Conservation (phyloP, 2,888 invertebrate species). For the Glyphotaelius pellucidus region DNA sequence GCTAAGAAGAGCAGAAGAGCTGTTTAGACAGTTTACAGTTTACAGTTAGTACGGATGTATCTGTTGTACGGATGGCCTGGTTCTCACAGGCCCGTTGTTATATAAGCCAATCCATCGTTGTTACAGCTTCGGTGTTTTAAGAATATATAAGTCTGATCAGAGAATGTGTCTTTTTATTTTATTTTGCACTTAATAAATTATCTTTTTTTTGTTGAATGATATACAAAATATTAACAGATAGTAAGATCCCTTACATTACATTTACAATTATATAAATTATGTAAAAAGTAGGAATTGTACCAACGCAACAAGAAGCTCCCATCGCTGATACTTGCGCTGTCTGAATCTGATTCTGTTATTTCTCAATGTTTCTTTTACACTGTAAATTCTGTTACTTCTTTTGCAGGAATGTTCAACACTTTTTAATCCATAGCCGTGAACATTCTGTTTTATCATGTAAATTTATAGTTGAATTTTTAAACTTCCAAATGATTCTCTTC, state of each 20-base stretch:
- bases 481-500: slow-evolving; percentile 56
- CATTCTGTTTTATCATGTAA: slow-evolving; percentile 37
- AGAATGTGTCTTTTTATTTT: slow-evolving; percentile 69
- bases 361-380: neutral
- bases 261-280: slow-evolving; percentile 49
- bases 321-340: slow-evolving; percentile 56
- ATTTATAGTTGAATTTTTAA: slow-evolving; percentile 47
- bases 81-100: slow-evolving; percentile 19
- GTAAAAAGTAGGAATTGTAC: slow-evolving; percentile 61
- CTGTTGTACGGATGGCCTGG: slow-evolving; percentile 16
- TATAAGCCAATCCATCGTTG: slow-evolving; percentile 47
- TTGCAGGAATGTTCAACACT: neutral
- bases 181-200: slow-evolving; percentile 71
- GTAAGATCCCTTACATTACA: slow-evolving; percentile 51
- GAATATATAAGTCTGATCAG: slow-evolving; percentile 65
- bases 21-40: slow-evolving; percentile 29
- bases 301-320: slow-evolving; percentile 54
- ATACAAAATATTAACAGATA: slow-evolving; percentile 72
- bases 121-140: slow-evolving; percentile 56
- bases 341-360: slow-evolving; percentile 8
- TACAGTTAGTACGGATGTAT: neutral
- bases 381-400: neutral
- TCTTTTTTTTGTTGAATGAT: slow-evolving; percentile 73
- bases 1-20: slow-evolving; percentile 44
- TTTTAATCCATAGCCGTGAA: slow-evolving; percentile 23